phyloP scores from a whole-genome alignment of 2,888 invertebrate genomes.

The Saturnia pavonia region DNA sequence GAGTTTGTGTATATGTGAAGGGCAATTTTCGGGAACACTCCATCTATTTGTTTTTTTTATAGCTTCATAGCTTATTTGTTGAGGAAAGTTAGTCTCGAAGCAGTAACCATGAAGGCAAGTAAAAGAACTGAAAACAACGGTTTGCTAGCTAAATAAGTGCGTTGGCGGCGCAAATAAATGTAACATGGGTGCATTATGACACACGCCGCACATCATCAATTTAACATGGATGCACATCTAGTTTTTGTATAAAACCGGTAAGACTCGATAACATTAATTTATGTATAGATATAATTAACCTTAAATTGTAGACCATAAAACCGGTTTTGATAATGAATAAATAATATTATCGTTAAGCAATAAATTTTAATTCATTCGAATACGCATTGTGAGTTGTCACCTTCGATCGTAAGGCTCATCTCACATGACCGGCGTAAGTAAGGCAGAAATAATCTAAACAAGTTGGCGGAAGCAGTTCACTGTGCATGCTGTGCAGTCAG shows the following conservation, averaged over 20 bases:
- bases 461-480: conserved; percentile 34
- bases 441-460: conserved; percentile 44
- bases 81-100: no score
- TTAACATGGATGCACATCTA: no score
- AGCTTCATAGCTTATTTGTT: no score
- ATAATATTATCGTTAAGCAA: not conserved
- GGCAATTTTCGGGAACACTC: no score
- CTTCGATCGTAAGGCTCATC: conserved; percentile 30
- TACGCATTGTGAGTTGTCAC: not conserved
- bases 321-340: not conserved
- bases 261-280: not conserved
- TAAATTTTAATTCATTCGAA: not conserved
- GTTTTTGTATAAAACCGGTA: not conserved
- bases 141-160: no score
- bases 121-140: no score
- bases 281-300: not conserved
- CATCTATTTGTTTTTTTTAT: no score
- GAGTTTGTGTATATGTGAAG: no score
- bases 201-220: no score
- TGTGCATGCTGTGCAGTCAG: conserved; percentile 42
- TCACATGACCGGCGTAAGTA: conserved; percentile 45
- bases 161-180: no score
- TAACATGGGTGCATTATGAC: no score
- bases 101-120: no score
- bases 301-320: not conserved